Evolutionary conservation across 2,113 vertebrate species (phyloP).

Genomic region (Eclectus roratus): DNA sequence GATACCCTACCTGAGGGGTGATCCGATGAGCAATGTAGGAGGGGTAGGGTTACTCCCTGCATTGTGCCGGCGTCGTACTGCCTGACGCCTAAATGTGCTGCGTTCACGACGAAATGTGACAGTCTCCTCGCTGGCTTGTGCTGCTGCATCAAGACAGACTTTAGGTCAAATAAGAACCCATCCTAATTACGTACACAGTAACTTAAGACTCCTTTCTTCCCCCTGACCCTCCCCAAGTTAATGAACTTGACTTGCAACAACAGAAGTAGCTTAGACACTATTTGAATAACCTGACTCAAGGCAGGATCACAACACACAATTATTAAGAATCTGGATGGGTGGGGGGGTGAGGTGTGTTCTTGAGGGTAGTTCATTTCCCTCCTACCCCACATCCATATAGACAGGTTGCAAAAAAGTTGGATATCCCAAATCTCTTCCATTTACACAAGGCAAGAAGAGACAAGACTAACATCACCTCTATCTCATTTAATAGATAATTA

Average conservation of each 20-base stretch:
- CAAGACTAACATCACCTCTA: not conserved
- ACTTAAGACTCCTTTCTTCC: conserved; percentile 67
- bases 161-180: conserved; percentile 78
- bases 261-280: not conserved
- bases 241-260: conserved; percentile 19
- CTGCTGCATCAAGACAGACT: conserved; percentile 89
- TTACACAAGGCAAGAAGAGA: not conserved
- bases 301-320: not conserved
- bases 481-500: not conserved
- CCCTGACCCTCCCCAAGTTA: conserved; percentile 57
- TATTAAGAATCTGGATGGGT: not conserved
- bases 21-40: conserved; percentile 96
- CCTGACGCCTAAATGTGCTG: conserved; percentile 99
- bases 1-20: conserved; percentile 94
- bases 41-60: conserved; percentile 98
- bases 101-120: conserved; percentile 96
- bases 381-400: not conserved
- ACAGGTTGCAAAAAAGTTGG: not conserved
- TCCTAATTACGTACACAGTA: conserved; percentile 69
- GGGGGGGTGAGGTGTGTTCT: not conserved
- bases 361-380: not conserved
- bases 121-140: conserved; percentile 91
- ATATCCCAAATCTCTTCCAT: not conserved
- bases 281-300: not conserved
- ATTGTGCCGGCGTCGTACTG: conserved; percentile 97